Conservation (phyloP, 2,113 vertebrate species). For the Mohoua ochrocephala region DNA sequence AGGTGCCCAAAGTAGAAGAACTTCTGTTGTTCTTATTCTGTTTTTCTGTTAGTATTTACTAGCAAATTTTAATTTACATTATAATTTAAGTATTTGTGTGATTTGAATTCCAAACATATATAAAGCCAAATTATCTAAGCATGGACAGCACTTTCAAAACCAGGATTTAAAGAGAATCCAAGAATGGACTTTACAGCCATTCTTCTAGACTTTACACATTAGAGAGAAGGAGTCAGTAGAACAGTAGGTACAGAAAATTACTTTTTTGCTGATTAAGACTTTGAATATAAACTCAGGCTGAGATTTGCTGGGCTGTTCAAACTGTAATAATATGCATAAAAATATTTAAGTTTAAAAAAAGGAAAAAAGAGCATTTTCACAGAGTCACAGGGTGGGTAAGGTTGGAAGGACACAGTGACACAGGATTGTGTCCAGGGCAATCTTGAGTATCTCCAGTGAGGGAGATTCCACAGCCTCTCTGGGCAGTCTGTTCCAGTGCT, state of each 20-base stretch:
- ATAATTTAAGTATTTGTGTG: neutral
- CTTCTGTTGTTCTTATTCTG: neutral
- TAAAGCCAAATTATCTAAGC: neutral
- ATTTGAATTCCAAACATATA: neutral
- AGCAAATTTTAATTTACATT: neutral
- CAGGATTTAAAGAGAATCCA: neutral
- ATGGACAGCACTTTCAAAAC: neutral
- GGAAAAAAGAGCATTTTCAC: neutral
- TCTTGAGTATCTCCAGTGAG: neutral
- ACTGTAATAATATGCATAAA: neutral
- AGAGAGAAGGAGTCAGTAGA: neutral
- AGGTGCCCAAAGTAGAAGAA: neutral
- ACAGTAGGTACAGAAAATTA: neutral
- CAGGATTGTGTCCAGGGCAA: rapidly evolving
- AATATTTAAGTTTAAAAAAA: neutral
- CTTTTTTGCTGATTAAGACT: neutral
- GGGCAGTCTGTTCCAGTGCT: rapidly evolving
- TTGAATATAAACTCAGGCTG: neutral
- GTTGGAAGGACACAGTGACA: neutral
- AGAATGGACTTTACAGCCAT: neutral
- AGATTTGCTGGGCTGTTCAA: neutral
- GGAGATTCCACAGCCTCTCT: neutral
- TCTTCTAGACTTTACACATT: neutral
- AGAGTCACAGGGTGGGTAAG: neutral
- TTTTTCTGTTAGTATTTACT: neutral